These are phyloP conservation scores for Eubucco bourcierii DNA, from an alignment of 2,113 vertebrate species.

Conservation along the genomic window DNA sequence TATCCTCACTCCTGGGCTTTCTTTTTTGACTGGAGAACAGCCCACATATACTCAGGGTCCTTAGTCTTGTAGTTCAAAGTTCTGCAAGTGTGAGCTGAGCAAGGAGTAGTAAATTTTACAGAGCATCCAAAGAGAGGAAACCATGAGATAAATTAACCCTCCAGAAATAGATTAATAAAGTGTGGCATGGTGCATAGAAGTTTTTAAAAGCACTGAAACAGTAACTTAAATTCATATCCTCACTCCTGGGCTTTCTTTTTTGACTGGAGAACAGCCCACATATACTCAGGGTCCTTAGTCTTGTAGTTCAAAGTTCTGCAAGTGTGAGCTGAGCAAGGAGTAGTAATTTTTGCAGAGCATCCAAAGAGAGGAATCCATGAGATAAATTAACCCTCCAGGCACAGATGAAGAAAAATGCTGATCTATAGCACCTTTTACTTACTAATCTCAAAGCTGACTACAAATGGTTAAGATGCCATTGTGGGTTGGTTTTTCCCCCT, in stretches of 20 bases:
- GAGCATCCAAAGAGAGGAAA: background rate
- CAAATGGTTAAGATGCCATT: background rate
- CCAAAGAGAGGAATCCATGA: background rate
- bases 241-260: background rate
- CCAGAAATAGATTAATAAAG: too few relatives aligned
- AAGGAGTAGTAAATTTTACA: background rate
- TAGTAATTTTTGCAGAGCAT: background rate
- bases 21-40: background rate
- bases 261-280: background rate
- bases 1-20: background rate
- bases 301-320: background rate
- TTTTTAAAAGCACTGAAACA: background rate
- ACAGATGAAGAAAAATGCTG: background rate
- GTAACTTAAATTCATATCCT: background rate
- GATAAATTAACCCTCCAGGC: background rate
- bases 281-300: background rate
- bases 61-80: background rate
- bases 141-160: background rate
- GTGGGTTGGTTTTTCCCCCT: background rate
- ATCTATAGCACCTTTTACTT: background rate
- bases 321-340: background rate
- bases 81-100: background rate
- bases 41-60: background rate
- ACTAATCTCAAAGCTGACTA: conserved; percentile 26
- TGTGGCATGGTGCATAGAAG: background rate